Conservation (phyloP, 2,888 invertebrate genomes). For the Temnothorax unifasciatus region DNA sequence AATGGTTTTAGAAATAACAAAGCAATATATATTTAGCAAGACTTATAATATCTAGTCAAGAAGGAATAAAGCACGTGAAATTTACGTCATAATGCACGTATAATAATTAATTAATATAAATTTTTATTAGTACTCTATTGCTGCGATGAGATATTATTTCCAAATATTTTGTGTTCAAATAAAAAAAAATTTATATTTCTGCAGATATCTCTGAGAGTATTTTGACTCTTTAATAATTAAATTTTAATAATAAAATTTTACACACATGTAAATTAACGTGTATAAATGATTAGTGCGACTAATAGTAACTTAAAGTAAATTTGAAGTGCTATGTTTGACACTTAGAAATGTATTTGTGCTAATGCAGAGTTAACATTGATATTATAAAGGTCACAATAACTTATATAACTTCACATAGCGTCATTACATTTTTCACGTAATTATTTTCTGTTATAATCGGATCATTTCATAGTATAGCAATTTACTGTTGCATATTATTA, state of each 20-base stretch:
- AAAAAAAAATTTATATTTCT: not conserved
- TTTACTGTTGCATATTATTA: not conserved
- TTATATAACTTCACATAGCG: not conserved
- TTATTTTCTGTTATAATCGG: not conserved
- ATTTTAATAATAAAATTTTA: conserved; percentile 15
- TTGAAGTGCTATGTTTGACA: not conserved
- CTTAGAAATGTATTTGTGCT: conserved; percentile 2
- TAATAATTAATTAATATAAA: conserved; percentile 37
- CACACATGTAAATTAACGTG: not conserved
- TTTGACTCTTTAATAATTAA: conserved; percentile 3
- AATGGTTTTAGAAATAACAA: conserved; percentile 6
- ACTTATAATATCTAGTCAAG: conserved; percentile 54
- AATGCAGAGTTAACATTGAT: not conserved
- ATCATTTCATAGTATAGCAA: not conserved
- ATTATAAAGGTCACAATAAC: conserved; percentile 2
- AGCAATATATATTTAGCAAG: conserved; percentile 49
- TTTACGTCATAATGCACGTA: not conserved
- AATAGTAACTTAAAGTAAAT: not conserved
- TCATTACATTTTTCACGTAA: not conserved
- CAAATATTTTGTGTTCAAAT: conserved; percentile 11
- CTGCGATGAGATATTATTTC: conserved; percentile 7
- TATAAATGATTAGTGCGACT: not conserved
- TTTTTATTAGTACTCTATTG: conserved; percentile 2
- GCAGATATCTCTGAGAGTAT: not conserved
- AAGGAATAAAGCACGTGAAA: conserved; percentile 36